A percentile compares a stretch with the other conserved stretches of the same genome.
Conservation (phyloP, 1,140 invertebrate genomes). For the Nixonia krombeini region DNA sequence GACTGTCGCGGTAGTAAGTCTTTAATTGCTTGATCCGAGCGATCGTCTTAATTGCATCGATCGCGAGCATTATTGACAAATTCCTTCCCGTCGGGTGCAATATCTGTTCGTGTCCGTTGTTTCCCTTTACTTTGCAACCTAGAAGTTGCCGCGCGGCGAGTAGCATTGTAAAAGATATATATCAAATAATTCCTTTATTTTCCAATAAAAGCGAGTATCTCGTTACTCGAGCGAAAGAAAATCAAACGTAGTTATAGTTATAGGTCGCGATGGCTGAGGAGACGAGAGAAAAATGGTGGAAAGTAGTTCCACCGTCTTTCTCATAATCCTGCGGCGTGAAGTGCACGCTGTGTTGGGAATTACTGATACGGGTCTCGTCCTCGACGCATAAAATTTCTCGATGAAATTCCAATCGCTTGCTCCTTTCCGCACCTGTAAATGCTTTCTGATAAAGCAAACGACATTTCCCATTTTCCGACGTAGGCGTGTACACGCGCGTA, state of each 20-base stretch:
- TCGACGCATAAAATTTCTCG: constrained; percentile 5
- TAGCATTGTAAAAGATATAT: constrained; percentile 11
- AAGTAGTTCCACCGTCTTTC: neutral
- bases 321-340: neutral
- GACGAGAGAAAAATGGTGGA: neutral
- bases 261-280: neutral
- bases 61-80: no score
- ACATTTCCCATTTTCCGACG: no score
- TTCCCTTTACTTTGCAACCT: no score
- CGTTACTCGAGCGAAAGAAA: constrained; percentile 19
- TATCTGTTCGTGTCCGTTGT: no score
- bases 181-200: constrained; percentile 30
- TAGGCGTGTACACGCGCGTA: no score
- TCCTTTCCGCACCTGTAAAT: neutral
- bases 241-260: constrained; percentile 32
- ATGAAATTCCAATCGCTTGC: neutral
- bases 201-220: constrained; percentile 21
- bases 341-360: neutral
- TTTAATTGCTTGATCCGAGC: no score
- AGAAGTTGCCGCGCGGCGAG: neutral
- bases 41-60: constrained; percentile 24
- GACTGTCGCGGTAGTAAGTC: no score
- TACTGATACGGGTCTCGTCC: neutral
- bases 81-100: no score
- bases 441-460: no score